These are phyloP conservation scores for Caprella mutica DNA, from an alignment of 2,888 invertebrate species.

Conservation along the genomic window DNA sequence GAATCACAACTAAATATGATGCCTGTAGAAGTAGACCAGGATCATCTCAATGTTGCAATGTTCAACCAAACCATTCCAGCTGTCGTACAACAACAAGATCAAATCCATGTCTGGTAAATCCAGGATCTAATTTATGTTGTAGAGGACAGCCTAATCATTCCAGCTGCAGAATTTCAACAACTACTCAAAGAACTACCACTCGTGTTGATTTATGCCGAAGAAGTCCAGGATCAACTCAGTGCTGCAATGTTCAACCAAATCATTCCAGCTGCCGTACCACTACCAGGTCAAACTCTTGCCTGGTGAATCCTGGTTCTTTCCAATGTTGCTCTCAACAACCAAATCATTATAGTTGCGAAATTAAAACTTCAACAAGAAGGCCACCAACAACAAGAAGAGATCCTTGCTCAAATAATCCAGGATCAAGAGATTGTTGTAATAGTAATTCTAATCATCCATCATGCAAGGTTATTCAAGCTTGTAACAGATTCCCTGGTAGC, in stretches of 20 bases:
- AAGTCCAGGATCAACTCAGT: conserved; percentile 14
- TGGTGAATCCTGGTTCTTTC: not conserved
- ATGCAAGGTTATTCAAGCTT: no score
- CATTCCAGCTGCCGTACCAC: conserved; percentile 7
- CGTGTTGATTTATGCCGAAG: conserved; percentile 9
- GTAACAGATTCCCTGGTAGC: no score
- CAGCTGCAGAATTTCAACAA: conserved; percentile 1
- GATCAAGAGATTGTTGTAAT: conserved; percentile 9
- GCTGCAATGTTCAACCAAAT: conserved; percentile 10
- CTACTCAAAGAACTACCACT: conserved; percentile 9
- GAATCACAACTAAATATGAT: no score
- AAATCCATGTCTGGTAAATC: not conserved
- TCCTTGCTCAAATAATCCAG: conserved; percentile 10
- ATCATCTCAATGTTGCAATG: no score
- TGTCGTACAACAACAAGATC: conserved; percentile 23
- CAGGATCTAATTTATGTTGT: conserved; percentile 5
- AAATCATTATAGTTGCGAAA: not conserved
- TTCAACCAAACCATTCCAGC: conserved; percentile 6
- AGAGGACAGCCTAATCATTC: no score
- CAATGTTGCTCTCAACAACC: conserved; percentile 5
- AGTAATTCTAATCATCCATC: conserved; percentile 6
- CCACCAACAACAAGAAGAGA: no score
- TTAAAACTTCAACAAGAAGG: no score
- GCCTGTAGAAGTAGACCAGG: no score
- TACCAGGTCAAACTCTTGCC: not conserved